phyloP scores from a whole-genome alignment of 37 sponge, comb jelly and placozoan genomes.

The Lycopodina hypogea region DNA sequence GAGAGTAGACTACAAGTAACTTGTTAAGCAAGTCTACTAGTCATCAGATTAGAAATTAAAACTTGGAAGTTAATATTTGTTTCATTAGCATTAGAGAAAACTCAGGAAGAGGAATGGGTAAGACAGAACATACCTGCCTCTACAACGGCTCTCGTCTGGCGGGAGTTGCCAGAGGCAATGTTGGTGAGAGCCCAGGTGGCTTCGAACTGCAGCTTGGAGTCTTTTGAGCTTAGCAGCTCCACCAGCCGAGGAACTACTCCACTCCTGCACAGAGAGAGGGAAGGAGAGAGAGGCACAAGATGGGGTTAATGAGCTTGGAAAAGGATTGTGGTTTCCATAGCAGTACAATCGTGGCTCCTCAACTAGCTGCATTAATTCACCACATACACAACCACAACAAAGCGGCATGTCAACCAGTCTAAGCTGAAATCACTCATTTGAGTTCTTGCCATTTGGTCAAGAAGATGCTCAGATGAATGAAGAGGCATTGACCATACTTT shows the following conservation, averaged over 20 bases:
- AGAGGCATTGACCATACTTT: too few species aligned
- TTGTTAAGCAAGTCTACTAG: too few species aligned
- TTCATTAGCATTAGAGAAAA: too few species aligned
- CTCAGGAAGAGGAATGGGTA: not conserved
- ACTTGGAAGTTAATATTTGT: too few species aligned
- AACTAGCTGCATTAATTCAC: not conserved
- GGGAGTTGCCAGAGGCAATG: conserved; percentile 89
- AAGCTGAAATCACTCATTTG: too few species aligned
- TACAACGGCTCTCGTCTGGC: conserved; percentile 89
- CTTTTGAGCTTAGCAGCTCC: conserved; percentile 44
- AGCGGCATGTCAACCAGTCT: too few species aligned
- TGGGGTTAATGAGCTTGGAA: not conserved
- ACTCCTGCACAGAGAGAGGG: conserved; percentile 31
- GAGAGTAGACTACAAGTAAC: too few species aligned
- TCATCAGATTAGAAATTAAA: too few species aligned
- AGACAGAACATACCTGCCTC: conserved; percentile 56
- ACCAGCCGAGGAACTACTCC: conserved; percentile 76
- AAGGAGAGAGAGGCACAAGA: not conserved
- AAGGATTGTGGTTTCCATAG: not conserved
- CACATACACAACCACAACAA: not conserved
- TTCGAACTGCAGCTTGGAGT: conserved; percentile 88
- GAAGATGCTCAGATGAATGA: too few species aligned
- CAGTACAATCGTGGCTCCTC: not conserved
- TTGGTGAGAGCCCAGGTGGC: conserved; percentile 98
- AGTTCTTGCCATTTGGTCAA: too few species aligned